Evolutionary conservation across 2,797 vertebrate species (phyloP), one percentile per base, ranked within the genome.

Genomic region (Crotalus adamanteus): DNA sequence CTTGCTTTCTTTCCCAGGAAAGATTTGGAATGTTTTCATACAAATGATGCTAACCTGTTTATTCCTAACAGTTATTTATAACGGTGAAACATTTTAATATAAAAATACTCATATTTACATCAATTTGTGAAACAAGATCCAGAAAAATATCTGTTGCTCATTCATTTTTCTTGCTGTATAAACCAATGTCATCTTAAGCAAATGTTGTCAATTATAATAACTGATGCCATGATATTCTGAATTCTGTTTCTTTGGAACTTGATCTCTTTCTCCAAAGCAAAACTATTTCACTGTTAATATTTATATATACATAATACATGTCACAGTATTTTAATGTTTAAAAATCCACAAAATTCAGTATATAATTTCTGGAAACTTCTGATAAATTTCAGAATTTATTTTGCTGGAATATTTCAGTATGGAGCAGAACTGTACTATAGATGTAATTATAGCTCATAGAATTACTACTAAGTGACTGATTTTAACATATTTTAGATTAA

Each of bases 1-100:
- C 60, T 90, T 92, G 56, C 89, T 73, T 94, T 92, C 93, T 93
- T 90, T 92, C 31, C 42, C 65, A 59, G 60, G 85, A 37, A 92
- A 51, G 85, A 91, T 73, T 85, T 47, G 87, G n/a, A n/a, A 28
- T 87, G 26, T 13, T 90, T 87, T 86, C 53, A 59, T 37, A 31
- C 26, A 73, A 53, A 12, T 31, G 61, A 59, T 59, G 13, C 31
- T 47, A 4, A 28, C 6, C 25, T 89, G 59, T 37, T 20, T 85
- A 51, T 65, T 53, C 51, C 20, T 47, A 86, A 86, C 9, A 86
- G 56, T 92, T 89, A 13, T 51, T 56, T n/a, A 22, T 31, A 25
- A 42, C 2, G 59, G 91, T 53, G 56, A 55, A 5, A 65, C 26
- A 25, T 47, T 16, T 55, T 37, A 83, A 63, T 63, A 31, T 25